Evolutionary conservation across 2,888 invertebrate species (phyloP), one percentile per base, ranked within the genome.

Genomic region (Microctonus brassicae): DNA sequence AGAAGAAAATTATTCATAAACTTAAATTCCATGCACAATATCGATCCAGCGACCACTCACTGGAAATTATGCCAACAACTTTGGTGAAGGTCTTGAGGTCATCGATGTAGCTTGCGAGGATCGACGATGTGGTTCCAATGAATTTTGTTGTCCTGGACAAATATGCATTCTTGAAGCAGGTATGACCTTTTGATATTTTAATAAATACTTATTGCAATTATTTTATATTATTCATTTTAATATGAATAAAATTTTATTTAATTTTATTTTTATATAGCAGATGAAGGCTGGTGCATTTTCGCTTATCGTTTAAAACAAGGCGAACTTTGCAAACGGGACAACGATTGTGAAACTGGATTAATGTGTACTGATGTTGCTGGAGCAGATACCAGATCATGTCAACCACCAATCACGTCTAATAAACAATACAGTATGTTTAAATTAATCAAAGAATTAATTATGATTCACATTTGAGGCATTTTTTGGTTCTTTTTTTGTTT

Each of bases 281-380:
- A 89, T 53, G 84, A 90, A 36, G 93, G 94, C 60, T 90, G 91
- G 57, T 94, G 94, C 84, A 86, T 93, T 66, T 92, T 91, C 80
- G 89, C 90, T 1, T 93, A 92, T 70, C 95, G 95, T 0, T 90
- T 94, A 24, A 94, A 95, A 79, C 92, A 94, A 53, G 95, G 95
- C 0, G 95, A 96, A 84, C 90, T 94, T 9, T 96, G 96, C 88
- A 91, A 93, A 82, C 90, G 93, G 62, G 95, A 96, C 88, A 93
- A 92, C 80, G 96, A 96, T 84, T 96, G 96, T 78, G 95, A 95
- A 80, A 92, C 94, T 60, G 96, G 95, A 60, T 90, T 95, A 47
- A 90, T 94, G 77, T 96, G 96, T 88, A 92, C 93, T 75, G 93
- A 93, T 74, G 90, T 92, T 0, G 91, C 92, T 3, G 92, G 92